Conservation (phyloP, 2,797 vertebrate genomes). For the Orestias chungarensis region DNA sequence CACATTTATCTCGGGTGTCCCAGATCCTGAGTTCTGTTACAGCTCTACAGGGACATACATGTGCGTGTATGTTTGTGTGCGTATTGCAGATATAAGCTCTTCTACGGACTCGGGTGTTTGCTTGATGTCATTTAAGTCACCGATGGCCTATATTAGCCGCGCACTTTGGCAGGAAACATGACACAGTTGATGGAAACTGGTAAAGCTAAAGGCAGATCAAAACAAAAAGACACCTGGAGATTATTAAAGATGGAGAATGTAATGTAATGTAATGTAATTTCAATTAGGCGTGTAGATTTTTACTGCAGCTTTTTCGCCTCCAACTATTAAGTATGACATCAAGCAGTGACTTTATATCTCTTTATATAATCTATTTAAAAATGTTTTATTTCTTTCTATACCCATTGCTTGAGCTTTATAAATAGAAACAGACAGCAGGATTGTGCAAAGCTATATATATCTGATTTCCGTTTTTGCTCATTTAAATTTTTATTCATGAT, state of each 20-base stretch:
- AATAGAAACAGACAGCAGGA: background rate
- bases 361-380: background rate
- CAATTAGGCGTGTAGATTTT: too few species aligned
- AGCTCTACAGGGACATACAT: slow-evolving; percentile 61
- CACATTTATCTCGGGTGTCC: slow-evolving; percentile 46
- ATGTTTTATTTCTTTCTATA: background rate
- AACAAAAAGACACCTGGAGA: slow-evolving; percentile 19
- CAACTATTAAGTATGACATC: background rate
- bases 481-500: background rate
- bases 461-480: background rate
- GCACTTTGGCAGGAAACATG: slow-evolving; percentile 63
- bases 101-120: slow-evolving; percentile 21
- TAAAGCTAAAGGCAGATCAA: slow-evolving; percentile 32
- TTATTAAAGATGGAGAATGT: slow-evolving; percentile 28
- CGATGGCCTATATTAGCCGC: slow-evolving; percentile 74
- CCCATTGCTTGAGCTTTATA: background rate
- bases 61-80: slow-evolving; percentile 19
- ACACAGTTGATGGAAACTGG: slow-evolving; percentile 28
- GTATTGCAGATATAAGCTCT: slow-evolving; percentile 21
- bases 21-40: slow-evolving; percentile 75
- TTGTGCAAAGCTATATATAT: background rate
- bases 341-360: background rate
- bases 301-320: slow-evolving; percentile 1
- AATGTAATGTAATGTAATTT: too few species aligned
- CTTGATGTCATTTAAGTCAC: slow-evolving; percentile 61